Base-by-base conservation (phyloP, 2,113 vertebrate species). In the Oncorhynchus tshawytscha region DNA sequence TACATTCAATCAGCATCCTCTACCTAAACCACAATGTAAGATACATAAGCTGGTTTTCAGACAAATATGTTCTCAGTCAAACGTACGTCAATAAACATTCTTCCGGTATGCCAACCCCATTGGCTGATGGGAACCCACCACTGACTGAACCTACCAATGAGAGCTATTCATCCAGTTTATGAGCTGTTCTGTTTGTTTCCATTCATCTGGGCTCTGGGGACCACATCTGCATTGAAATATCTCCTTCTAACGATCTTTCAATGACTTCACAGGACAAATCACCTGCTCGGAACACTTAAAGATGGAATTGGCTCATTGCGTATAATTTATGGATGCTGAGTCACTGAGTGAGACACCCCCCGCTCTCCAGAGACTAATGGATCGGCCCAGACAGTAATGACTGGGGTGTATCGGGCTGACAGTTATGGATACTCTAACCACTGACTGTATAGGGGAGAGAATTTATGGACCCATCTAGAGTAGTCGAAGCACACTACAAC, bases 181-280 rank as follows among this genome's bases (percentile, higher is more conserved):
- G 4, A 25, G 18, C 59, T 3, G 29, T 31, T 71, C 39, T 68
- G 75, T 62, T 74, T 70, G 29, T 45, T 45, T 69, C 54, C 48
- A 25, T 16, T 29, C 65, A 9, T 45, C 39, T 45, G 39, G 39
- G 8, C 24, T 34, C 22, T 22, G 24, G 66, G 60, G 29, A 66
- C 24, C 5, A 12, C 3, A 31, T 31, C 20, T 4, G 1, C 7
- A 24, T 22, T 78, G n/a, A 73, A 65, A 59, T 34, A 69, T 24
- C 64, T 70, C 27, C 20, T 34, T 29, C 22, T 60, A 79, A 79
- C 60, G 67, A 71, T 2, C 51, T 78, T 78, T 73, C 62, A 83
- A 80, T 34, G 66, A 80, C 70, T 77, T 18, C 51, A 29, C 48
- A 13, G 24, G 24, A 72, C 48, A 83, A 76, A 81, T 78, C 77